Conservation (phyloP, 2,888 invertebrate species). For the Hypsopygia costalis region DNA sequence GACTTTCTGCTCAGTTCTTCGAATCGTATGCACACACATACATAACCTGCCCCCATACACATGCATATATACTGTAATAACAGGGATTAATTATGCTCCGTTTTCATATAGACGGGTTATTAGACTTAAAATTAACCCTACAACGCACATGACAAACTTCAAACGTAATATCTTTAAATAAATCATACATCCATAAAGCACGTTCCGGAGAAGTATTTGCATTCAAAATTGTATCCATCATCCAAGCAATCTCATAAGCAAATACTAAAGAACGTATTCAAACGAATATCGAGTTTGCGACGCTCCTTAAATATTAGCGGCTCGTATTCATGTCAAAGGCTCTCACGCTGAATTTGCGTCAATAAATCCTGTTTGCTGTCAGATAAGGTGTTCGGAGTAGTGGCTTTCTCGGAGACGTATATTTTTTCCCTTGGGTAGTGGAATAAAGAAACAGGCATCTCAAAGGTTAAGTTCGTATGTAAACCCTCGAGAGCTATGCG, state of each 20-base stretch:
- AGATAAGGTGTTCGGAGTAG: constrained; percentile 11
- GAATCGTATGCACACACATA: no score
- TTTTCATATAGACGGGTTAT: no score
- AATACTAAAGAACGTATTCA: constrained; percentile 1
- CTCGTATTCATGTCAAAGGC: constrained; percentile 4
- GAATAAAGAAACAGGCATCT: neutral
- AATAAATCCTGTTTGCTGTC: constrained; percentile 22
- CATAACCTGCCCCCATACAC: no score
- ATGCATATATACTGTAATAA: no score
- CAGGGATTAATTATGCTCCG: no score
- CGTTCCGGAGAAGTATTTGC: neutral
- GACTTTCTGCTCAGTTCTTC: no score
- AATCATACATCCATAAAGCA: neutral
- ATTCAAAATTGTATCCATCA: neutral
- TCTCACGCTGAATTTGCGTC: constrained; percentile 9
- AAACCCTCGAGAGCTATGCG: neutral
- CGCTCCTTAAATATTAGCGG: constrained; percentile 5
- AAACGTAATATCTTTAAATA: no score
- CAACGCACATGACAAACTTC: no score
- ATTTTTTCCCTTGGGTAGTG: neutral
- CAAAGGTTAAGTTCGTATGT: neutral
- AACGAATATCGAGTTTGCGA: constrained; percentile 1
- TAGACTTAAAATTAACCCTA: no score
- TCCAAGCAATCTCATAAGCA: constrained; percentile 2
- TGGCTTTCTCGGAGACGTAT: neutral